phyloP scores from a whole-genome alignment of 2,113 vertebrate genomes.

The Microcebus griseorufus region DNA sequence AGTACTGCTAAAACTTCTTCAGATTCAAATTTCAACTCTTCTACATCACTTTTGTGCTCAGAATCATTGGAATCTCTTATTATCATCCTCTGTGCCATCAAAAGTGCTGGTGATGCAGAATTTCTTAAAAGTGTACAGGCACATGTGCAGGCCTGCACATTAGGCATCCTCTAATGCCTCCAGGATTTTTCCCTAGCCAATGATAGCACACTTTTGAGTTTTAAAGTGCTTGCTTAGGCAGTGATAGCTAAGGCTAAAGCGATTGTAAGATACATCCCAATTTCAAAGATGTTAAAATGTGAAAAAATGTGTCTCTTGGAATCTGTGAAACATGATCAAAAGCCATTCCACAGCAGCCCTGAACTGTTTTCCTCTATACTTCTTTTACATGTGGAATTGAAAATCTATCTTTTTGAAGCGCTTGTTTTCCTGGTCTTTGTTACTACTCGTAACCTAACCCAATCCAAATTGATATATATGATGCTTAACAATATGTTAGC shows the following conservation, averaged over 20 bases:
- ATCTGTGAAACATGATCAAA: neutral
- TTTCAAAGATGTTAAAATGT: constrained; percentile 10
- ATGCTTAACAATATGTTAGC: constrained; percentile 1
- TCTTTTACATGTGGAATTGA: neutral
- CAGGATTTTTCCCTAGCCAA: neutral
- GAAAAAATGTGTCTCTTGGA: neutral
- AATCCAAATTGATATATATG: neutral
- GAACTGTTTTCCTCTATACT: neutral
- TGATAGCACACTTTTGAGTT: constrained; percentile 1
- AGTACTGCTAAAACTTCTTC: neutral
- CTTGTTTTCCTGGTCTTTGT: constrained; percentile 9
- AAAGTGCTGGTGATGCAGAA: neutral
- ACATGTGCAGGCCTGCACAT: no score
- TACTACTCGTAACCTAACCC: neutral
- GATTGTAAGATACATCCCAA: neutral
- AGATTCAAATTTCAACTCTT: constrained; percentile 42
- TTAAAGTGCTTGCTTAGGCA: neutral
- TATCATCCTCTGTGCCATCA: neutral
- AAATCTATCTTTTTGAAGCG: neutral
- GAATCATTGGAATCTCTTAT: neutral
- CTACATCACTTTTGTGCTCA: constrained; percentile 19
- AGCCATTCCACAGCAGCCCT: neutral
- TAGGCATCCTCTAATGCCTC: neutral
- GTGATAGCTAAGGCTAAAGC: neutral
- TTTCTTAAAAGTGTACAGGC: neutral